Evolutionary conservation across 2,797 vertebrate species (phyloP).

Genomic region (Benthosema pterotum): DNA sequence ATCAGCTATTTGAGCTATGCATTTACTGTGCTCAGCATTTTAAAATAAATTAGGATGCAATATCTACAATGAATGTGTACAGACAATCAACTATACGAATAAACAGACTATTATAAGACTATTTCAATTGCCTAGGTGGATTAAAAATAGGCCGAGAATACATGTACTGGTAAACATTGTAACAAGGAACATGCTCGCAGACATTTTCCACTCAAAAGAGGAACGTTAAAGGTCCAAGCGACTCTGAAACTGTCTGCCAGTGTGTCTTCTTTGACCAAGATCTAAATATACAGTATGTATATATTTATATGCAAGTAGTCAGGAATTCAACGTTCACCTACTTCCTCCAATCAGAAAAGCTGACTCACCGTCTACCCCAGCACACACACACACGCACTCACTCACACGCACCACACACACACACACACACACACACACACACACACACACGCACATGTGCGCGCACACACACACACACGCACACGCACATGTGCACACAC

Average conservation of each 20-base stretch:
- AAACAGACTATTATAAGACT: too few relatives aligned
- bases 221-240: background rate
- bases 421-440: background rate
- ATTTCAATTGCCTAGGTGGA: too few relatives aligned
- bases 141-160: too few relatives aligned
- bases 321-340: slow-evolving; percentile 25
- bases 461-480: background rate
- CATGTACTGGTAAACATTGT: too few relatives aligned
- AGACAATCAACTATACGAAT: too few relatives aligned
- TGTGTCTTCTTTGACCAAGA: too few relatives aligned
- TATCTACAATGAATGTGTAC: too few relatives aligned
- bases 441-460: slow-evolving; percentile 1
- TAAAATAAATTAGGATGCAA: too few relatives aligned
- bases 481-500: too few relatives aligned
- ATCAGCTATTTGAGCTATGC: too few relatives aligned
- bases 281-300: background rate
- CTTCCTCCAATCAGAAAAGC: slow-evolving; percentile 39
- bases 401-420: background rate
- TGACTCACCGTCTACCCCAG: slow-evolving; percentile 31
- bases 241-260: background rate
- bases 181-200: too few relatives aligned
- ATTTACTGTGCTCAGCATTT: too few relatives aligned
- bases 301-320: background rate
- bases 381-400: background rate
- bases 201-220: background rate